Conservation (phyloP, 1,140 invertebrate genomes). For the Monochamus saltuarius region DNA sequence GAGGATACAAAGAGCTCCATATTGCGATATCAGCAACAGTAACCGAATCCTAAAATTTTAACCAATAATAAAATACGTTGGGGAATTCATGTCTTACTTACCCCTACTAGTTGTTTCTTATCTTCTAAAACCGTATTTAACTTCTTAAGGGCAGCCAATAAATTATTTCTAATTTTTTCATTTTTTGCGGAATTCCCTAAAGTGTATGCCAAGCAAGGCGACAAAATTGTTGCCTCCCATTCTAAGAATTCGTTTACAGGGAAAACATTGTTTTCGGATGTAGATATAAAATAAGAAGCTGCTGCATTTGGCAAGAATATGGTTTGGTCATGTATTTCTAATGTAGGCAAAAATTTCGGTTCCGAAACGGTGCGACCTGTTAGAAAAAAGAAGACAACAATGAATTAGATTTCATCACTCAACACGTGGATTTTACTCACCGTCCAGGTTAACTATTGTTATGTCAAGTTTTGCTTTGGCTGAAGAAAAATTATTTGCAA, state of each 20-base stretch:
- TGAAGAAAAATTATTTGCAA: constrained; percentile 61
- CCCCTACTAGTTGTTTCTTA: constrained; percentile 29
- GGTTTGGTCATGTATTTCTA: constrained; percentile 52
- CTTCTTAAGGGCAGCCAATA: constrained; percentile 53
- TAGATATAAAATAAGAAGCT: constrained; percentile 56
- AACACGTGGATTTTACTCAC: constrained; percentile 50
- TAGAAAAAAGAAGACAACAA: constrained; percentile 24
- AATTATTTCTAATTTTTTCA: constrained; percentile 54
- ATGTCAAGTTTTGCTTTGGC: constrained; percentile 57
- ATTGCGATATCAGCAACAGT: constrained; percentile 64
- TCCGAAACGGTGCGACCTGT: constrained; percentile 43
- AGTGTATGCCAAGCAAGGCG: constrained; percentile 57
- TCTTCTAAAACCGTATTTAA: constrained; percentile 47
- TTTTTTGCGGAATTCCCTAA: constrained; percentile 54
- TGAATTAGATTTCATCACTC: constrained; percentile 20
- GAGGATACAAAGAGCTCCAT: constrained; percentile 66
- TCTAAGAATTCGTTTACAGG: constrained; percentile 68
- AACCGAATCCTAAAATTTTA: constrained; percentile 53
- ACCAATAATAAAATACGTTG: background rate
- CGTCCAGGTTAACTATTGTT: constrained; percentile 57
- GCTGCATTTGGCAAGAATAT: constrained; percentile 61
- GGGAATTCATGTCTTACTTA: constrained; percentile 21
- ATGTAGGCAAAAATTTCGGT: constrained; percentile 54
- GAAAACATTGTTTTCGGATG: constrained; percentile 45
- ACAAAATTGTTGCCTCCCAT: constrained; percentile 70